Base-by-base conservation (phyloP, 2,113 vertebrate genomes). In the Ailuropoda melanoleuca region DNA sequence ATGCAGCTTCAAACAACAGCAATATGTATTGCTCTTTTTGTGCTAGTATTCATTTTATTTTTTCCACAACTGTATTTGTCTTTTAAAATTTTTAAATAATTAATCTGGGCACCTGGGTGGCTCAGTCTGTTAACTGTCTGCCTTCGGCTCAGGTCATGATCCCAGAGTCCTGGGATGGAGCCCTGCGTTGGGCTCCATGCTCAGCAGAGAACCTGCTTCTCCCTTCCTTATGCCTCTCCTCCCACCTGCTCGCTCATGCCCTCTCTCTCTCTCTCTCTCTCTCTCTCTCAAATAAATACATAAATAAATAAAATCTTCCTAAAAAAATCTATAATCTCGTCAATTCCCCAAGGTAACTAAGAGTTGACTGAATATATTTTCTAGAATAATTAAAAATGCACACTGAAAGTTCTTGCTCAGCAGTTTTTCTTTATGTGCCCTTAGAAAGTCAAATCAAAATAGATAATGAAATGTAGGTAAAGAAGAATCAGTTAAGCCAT, bases 21-120 rank as follows among this genome's bases (percentile, higher is more conserved):
- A 93, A 87, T 24, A 95, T 62, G 55, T 8, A 19, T 4, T 31
- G 43, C 17, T 70, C 43, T 75, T 81, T 88, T 56, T 82, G 50
- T 90, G 43, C 68, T 23, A 39, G 19, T 1, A 80, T 66, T 96
- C 31, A 55, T 70, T 84, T 88, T 50, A 70, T 74, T 91, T 77
- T 82, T 78, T 58, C 58, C 55, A 96, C 21, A 85, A 88, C 6
- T 43, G 8, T 46, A 55, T 34, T 46, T 78, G 9, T 70, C 77
- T 64, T 74, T 87, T 93, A 15, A n/a, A 88, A 50, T 88, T 84
- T 84, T 95, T 81, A 93, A 96, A 80, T 85, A 82, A 75, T 55
- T 72, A 88, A 92, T 74, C 14, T 17, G 31, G 31, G 62, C 62
- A 17, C 31, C 62, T 66, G 31, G 13, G 62, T 66, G 62, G 62